Percentiles rank a stretch among this genome's conserved stretches.
phyloP scores from a whole-genome alignment of 1,140 invertebrate genomes.

The Plutomurus gul region DNA sequence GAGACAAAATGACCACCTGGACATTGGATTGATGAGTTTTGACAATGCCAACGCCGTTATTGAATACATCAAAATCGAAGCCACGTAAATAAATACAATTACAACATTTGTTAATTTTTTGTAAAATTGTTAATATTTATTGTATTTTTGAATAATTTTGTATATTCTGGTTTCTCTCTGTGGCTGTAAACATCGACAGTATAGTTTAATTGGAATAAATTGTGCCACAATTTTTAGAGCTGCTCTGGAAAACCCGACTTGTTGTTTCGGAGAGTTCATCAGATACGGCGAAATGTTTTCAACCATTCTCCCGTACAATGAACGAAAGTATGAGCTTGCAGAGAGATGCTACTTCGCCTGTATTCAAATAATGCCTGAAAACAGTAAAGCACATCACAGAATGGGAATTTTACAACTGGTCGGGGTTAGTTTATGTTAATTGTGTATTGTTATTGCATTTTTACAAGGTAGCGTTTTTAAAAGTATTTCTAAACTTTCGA shows the following conservation, averaged over 20 bases:
- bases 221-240: too few relatives aligned
- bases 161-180: too few relatives aligned
- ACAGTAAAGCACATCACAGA: background rate
- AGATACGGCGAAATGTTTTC: background rate
- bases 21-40: background rate
- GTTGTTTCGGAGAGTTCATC: background rate
- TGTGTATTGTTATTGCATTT: background rate
- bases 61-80: background rate
- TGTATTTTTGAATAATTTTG: too few relatives aligned
- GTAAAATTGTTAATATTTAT: too few relatives aligned
- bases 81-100: background rate
- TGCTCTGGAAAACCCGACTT: background rate
- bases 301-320: background rate
- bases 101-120: background rate
- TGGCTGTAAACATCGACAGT: too few relatives aligned
- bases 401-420: background rate
- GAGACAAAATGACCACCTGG: background rate
- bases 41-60: background rate
- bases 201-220: too few relatives aligned
- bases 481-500: too few relatives aligned
- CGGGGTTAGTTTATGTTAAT: too few relatives aligned
- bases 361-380: background rate
- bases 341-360: background rate
- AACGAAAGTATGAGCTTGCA: background rate
- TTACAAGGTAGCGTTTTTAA: too few relatives aligned